Conservation (phyloP, 2,888 invertebrate species). For the Cosmia pyralina region DNA sequence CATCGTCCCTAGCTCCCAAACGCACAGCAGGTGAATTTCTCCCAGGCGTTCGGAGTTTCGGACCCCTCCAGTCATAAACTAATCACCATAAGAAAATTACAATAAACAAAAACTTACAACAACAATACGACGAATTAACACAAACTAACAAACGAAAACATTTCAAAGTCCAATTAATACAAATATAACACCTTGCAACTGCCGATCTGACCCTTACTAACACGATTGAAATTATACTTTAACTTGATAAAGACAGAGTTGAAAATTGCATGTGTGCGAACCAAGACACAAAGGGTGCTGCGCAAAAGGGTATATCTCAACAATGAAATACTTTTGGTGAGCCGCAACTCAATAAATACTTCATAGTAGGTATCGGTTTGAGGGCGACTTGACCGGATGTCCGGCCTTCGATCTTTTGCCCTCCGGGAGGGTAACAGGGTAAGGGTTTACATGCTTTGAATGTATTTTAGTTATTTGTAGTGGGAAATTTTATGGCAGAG, state of each 20-base stretch:
- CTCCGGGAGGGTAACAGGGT: conserved; percentile 73
- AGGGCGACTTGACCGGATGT: conserved; percentile 87
- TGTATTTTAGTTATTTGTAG: conserved; percentile 76
- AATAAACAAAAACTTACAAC: conserved; percentile 58
- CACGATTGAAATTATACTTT: conserved; percentile 62
- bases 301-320: conserved; percentile 84
- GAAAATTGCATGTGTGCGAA: conserved; percentile 51
- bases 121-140: conserved; percentile 73
- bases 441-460: conserved; percentile 77
- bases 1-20: not conserved
- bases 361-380: conserved; percentile 86
- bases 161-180: conserved; percentile 83
- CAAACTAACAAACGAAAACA: conserved; percentile 81
- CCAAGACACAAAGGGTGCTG: conserved; percentile 69
- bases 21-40: conserved; percentile 21
- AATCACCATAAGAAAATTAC: conserved; percentile 49
- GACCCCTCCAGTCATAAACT: conserved; percentile 23
- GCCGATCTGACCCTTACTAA: conserved; percentile 62
- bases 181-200: conserved; percentile 80
- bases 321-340: conserved; percentile 89
- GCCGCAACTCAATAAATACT: conserved; percentile 90
- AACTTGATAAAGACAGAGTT: conserved; percentile 56
- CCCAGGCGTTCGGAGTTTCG: no score
- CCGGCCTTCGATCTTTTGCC: conserved; percentile 87
- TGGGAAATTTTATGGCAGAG: conserved; percentile 67